Percentiles rank a stretch among this genome's conserved stretches.
phyloP scores from a whole-genome alignment of 2,888 invertebrate species.

The Clistopyga incitator region DNA sequence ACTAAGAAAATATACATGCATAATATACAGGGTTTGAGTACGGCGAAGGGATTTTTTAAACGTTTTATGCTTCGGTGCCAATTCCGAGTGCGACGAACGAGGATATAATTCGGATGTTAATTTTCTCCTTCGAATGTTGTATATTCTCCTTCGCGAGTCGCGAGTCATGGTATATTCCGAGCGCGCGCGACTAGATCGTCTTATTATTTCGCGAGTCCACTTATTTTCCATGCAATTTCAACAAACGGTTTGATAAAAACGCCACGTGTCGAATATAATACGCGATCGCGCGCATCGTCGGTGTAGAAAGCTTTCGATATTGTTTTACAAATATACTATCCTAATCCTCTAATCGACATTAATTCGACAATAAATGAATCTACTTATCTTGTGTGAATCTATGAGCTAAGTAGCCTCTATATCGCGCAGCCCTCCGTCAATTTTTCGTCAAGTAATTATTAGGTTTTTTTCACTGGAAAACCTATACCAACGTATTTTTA shows the following conservation, averaged over 20 bases:
- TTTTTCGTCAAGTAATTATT: constrained; percentile 15
- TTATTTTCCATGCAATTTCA: neutral
- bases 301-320: constrained; percentile 4
- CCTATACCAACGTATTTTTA: neutral
- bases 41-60: constrained; percentile 67
- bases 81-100: constrained; percentile 57
- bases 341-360: constrained; percentile 23
- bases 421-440: constrained; percentile 63
- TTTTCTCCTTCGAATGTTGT: neutral
- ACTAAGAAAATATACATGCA: constrained; percentile 75
- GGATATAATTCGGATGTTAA: constrained; percentile 20
- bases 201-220: neutral
- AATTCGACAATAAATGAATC: constrained; percentile 58
- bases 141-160: neutral
- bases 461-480: constrained; percentile 16
- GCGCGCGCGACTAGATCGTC: constrained; percentile 3
- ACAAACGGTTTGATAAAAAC: neutral
- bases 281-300: neutral
- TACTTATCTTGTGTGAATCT: constrained; percentile 68
- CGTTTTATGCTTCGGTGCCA: constrained; percentile 3
- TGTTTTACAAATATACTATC: constrained; percentile 17
- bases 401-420: constrained; percentile 81
- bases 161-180: constrained; percentile 7
- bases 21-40: constrained; percentile 70
- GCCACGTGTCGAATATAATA: neutral